These are phyloP conservation scores for Tridacna gigas DNA, from an alignment of 2,888 invertebrate species.

Conservation along the genomic window DNA sequence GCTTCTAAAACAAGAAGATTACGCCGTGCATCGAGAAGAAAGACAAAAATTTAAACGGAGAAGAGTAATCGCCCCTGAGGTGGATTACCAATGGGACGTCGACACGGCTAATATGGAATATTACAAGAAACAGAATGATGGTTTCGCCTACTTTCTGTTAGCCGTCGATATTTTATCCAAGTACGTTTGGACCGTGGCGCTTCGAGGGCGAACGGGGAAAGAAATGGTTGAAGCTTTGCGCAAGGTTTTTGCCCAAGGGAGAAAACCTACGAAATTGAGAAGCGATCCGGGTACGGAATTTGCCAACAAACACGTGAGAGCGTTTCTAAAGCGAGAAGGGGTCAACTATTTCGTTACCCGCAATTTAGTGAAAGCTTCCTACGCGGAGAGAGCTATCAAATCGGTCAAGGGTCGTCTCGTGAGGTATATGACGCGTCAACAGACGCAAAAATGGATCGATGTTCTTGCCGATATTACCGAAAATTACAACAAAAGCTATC, in stretches of 20 bases:
- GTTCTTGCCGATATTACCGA: slow-evolving; percentile 34
- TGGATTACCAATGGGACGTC: slow-evolving; percentile 62
- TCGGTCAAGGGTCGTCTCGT: slow-evolving; percentile 43
- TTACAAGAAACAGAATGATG: slow-evolving; percentile 50
- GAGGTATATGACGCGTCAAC: slow-evolving; percentile 47
- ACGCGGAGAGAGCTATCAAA: slow-evolving; percentile 50
- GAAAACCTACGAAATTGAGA: slow-evolving; percentile 33
- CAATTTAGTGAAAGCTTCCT: slow-evolving; percentile 45
- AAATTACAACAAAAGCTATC: slow-evolving; percentile 53
- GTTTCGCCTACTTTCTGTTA: slow-evolving; percentile 47
- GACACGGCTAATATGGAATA: slow-evolving; percentile 54
- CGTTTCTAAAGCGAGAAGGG: slow-evolving; percentile 31
- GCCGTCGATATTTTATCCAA: slow-evolving; percentile 49
- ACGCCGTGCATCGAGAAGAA: slow-evolving; percentile 51
- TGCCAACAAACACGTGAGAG: slow-evolving; percentile 39
- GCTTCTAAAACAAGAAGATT: slow-evolving; percentile 61
- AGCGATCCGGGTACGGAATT: slow-evolving; percentile 52
- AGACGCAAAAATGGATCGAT: slow-evolving; percentile 50
- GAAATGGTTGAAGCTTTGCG: slow-evolving; percentile 50
- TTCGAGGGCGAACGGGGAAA: slow-evolving; percentile 41
- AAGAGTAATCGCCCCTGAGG: slow-evolving; percentile 43
- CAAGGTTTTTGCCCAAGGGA: slow-evolving; percentile 39
- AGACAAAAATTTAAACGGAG: slow-evolving; percentile 45
- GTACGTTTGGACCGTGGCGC: slow-evolving; percentile 45
- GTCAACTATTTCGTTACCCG: slow-evolving; percentile 47